Evolutionary conservation across 2,797 vertebrate genomes (phyloP).

Genomic region (Clarias fuscus): DNA sequence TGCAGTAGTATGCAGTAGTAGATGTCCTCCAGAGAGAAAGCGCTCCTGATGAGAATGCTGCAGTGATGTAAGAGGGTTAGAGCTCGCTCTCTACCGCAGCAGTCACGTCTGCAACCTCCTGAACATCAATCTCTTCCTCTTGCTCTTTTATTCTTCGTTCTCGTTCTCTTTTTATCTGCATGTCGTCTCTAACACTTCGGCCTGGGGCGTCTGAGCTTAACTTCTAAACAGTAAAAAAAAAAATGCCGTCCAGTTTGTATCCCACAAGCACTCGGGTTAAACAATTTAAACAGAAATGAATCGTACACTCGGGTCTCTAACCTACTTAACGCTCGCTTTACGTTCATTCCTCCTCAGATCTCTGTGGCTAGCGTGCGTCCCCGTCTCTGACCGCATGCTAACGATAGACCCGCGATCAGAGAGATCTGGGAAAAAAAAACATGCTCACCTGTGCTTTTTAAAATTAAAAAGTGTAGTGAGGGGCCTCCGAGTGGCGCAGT

Average conservation of each 20-base stretch:
- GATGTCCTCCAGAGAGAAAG: not conserved
- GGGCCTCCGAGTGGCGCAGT: too few species aligned
- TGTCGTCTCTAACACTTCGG: not conserved
- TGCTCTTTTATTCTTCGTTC: not conserved
- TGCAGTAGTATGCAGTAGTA: not conserved
- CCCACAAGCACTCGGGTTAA: not conserved
- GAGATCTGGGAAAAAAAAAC: too few species aligned
- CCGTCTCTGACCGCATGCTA: not conserved
- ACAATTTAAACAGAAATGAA: not conserved
- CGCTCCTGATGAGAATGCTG: not conserved
- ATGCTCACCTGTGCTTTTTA: too few species aligned
- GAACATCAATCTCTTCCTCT: not conserved
- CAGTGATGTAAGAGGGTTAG: not conserved
- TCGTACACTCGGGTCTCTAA: not conserved
- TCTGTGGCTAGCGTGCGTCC: not conserved
- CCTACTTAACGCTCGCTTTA: not conserved
- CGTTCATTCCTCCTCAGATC: not conserved
- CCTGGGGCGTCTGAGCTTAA: not conserved
- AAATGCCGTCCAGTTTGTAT: not conserved
- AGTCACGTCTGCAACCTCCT: not conserved
- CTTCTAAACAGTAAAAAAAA: not conserved
- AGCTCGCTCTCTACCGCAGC: not conserved
- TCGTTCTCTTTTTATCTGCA: not conserved
- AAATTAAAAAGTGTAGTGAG: not conserved
- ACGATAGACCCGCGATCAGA: not conserved